Percentiles rank a stretch among this genome's conserved stretches.
Evolutionary conservation across 1,140 invertebrate species (phyloP).

Genomic region (Lepeophtheirus salmonis): DNA sequence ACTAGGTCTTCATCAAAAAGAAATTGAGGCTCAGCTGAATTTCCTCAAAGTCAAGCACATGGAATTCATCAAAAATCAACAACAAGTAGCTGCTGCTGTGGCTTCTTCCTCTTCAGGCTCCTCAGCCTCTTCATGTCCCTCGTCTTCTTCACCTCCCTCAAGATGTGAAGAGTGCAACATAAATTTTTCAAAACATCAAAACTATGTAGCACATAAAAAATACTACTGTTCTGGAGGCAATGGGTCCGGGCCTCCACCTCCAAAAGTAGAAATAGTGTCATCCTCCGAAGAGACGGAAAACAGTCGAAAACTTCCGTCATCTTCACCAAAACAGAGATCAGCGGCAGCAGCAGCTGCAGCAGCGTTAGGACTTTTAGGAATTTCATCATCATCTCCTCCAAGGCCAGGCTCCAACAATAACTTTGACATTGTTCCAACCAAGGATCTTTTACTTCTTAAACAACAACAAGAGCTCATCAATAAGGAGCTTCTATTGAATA

Average conservation of each 20-base stretch:
- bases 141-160: background rate
- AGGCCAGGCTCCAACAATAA: background rate
- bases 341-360: background rate
- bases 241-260: background rate
- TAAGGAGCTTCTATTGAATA: no score
- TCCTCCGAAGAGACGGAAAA: background rate
- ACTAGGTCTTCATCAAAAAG: background rate
- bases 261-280: no score
- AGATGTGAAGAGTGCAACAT: constrained; percentile 17
- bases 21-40: constrained; percentile 12
- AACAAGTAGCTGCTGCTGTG: background rate
- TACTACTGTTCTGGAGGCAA: constrained; percentile 12
- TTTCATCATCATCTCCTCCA: background rate
- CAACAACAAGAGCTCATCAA: background rate
- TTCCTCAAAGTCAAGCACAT: constrained; percentile 13
- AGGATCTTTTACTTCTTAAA: background rate
- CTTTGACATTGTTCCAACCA: background rate
- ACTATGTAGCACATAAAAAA: constrained; percentile 16
- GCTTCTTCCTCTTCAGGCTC: background rate
- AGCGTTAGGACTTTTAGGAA: background rate
- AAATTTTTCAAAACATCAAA: constrained; percentile 16
- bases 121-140: no score
- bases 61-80: constrained; percentile 8
- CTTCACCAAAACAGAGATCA: background rate
- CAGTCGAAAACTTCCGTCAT: background rate